phyloP scores from a whole-genome alignment of 2,888 invertebrate species.

The Stenodera caucasica region DNA sequence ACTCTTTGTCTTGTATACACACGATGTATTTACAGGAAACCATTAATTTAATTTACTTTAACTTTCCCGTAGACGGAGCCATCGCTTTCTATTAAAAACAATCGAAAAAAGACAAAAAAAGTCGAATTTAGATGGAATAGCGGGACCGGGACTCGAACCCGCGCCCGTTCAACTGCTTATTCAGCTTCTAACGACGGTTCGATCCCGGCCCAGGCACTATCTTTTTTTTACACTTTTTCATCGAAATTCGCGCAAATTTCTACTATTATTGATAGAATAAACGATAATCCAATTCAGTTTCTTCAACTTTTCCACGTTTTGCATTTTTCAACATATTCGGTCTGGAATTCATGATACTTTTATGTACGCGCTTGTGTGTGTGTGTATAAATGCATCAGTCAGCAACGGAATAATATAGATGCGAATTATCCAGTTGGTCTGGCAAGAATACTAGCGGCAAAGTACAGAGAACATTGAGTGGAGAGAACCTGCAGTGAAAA shows the following conservation, averaged over 20 bases:
- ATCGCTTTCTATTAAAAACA: conserved; percentile 23
- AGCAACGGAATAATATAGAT: conserved; percentile 19
- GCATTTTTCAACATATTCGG: neutral
- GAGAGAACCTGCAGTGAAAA: conserved; percentile 19
- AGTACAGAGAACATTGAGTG: conserved; percentile 17
- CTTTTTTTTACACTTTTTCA: no score
- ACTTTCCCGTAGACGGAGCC: conserved; percentile 29
- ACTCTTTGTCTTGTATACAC: conserved; percentile 37
- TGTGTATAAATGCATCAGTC: conserved; percentile 23
- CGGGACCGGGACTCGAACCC: no score
- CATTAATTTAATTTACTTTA: conserved; percentile 43
- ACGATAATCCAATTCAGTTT: no score
- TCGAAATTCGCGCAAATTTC: no score
- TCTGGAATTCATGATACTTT: neutral
- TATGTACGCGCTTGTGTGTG: no score
- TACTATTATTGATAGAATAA: no score
- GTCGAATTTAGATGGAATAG: no score
- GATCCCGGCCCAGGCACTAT: no score
- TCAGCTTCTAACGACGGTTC: no score
- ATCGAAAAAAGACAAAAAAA: no score
- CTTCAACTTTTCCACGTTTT: neutral
- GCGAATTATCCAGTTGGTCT: conserved; percentile 25
- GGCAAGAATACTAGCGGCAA: conserved; percentile 23
- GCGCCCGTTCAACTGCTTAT: no score
- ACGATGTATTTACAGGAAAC: conserved; percentile 42